Percentiles rank a stretch among this genome's conserved stretches.
These are phyloP conservation scores for Caenorhabditis remanei DNA, from an alignment of 1,140 invertebrate genomes.

Conservation along the genomic window DNA sequence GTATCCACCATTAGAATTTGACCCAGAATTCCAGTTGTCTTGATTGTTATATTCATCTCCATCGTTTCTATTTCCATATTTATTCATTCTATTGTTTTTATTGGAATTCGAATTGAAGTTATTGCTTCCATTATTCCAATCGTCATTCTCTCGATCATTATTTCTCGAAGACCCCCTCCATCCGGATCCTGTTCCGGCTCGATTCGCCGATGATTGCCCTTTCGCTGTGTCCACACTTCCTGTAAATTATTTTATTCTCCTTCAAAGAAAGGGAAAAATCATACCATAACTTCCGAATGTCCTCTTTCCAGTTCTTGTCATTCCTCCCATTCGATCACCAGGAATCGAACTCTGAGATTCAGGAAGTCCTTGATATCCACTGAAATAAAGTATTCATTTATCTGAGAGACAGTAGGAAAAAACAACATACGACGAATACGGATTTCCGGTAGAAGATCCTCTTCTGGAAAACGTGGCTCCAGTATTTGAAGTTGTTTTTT, in stretches of 20 bases:
- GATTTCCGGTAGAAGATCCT: slow-evolving; percentile 40
- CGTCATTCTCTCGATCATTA: slow-evolving; percentile 34
- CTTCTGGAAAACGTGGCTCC: slow-evolving; percentile 36
- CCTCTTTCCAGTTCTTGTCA: slow-evolving; percentile 52
- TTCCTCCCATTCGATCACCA: slow-evolving; percentile 29
- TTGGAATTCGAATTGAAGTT: slow-evolving; percentile 8
- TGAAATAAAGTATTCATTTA: not conserved
- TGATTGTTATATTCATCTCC: slow-evolving; percentile 40
- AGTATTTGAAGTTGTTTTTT: not conserved
- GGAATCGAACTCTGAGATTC: slow-evolving; percentile 22
- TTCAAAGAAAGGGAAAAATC: not conserved
- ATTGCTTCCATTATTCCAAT: slow-evolving; percentile 37
- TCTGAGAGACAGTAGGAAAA: no score
- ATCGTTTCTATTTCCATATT: slow-evolving; percentile 31
- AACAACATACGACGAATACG: slow-evolving; percentile 6
- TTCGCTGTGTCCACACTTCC: slow-evolving; percentile 37
- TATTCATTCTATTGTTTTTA: slow-evolving; percentile 47
- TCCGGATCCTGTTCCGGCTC: slow-evolving; percentile 6
- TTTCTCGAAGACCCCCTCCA: slow-evolving; percentile 9
- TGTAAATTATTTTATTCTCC: not conserved
- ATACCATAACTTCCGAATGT: slow-evolving; percentile 31
- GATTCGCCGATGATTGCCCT: slow-evolving; percentile 14
- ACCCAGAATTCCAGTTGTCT: slow-evolving; percentile 34
- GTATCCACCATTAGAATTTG: not conserved
- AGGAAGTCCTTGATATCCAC: slow-evolving; percentile 24